These are phyloP conservation scores for Porites evermanni DNA, from an alignment of 92 coral and sea anemone species.

Conservation along the genomic window DNA sequence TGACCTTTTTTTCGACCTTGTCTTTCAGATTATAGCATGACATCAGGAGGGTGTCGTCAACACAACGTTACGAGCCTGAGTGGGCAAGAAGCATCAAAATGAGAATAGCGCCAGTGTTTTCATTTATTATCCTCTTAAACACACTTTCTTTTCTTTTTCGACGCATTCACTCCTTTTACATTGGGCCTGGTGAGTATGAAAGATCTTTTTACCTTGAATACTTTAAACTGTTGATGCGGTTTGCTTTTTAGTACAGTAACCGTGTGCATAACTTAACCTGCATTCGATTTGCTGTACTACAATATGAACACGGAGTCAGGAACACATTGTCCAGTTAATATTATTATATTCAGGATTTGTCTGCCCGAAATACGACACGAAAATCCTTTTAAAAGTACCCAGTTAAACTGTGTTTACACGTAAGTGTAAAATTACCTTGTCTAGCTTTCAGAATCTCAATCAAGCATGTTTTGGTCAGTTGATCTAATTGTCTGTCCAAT, in stretches of 20 bases:
- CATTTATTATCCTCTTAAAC: background rate
- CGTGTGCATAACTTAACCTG: background rate
- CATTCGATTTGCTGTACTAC: background rate
- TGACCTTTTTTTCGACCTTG: slow-evolving; percentile 25
- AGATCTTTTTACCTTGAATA: background rate
- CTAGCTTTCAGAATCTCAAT: background rate
- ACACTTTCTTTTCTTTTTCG: background rate
- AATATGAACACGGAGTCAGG: too few relatives aligned
- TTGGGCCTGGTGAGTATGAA: slow-evolving; percentile 39
- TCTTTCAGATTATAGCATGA: slow-evolving; percentile 4
- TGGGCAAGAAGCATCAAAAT: background rate
- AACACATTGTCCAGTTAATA: too few relatives aligned
- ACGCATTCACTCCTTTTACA: slow-evolving; percentile 11
- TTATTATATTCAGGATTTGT: background rate
- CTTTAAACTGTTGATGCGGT: background rate
- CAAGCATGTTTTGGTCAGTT: background rate
- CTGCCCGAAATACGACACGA: background rate
- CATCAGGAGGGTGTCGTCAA: background rate
- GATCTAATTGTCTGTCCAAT: background rate
- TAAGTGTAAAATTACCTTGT: background rate
- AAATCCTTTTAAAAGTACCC: background rate
- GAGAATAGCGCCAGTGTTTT: background rate
- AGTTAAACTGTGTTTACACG: background rate
- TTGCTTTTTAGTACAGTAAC: background rate
- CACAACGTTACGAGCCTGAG: background rate